These are phyloP conservation scores for Drosophila repletoides DNA, from an alignment of 1,140 invertebrate species.

Conservation along the genomic window DNA sequence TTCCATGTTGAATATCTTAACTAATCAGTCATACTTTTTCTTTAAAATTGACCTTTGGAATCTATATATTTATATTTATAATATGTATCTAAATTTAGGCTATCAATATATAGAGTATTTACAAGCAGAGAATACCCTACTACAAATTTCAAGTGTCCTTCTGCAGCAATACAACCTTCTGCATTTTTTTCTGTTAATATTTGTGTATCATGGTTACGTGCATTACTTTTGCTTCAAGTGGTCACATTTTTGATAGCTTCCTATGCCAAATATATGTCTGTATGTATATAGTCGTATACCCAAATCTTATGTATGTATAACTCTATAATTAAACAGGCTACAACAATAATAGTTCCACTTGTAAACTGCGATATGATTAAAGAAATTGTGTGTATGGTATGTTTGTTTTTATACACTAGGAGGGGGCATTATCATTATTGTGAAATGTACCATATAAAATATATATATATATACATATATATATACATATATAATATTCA, in stretches of 20 bases:
- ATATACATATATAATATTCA: too few species aligned
- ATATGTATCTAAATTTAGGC: too few species aligned
- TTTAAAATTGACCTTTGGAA: too few species aligned
- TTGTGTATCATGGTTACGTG: slow-evolving; percentile 25
- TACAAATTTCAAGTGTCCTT: too few species aligned
- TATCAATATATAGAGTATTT: too few species aligned
- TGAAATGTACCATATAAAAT: too few species aligned
- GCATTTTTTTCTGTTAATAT: not conserved
- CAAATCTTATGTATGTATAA: slow-evolving; percentile 16
- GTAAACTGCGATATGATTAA: slow-evolving; percentile 42
- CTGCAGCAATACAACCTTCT: too few species aligned
- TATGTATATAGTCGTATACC: not conserved
- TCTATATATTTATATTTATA: not conserved
- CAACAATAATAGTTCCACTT: slow-evolving; percentile 28
- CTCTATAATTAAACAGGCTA: slow-evolving; percentile 9
- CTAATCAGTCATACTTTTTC: slow-evolving; percentile 21
- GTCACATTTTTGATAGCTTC: slow-evolving; percentile 21
- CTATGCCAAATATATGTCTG: not conserved
- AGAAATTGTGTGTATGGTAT: slow-evolving; percentile 6
- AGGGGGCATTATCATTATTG: not conserved
- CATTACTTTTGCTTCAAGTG: slow-evolving; percentile 9
- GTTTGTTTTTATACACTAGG: slow-evolving; percentile 5
- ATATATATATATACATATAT: too few species aligned
- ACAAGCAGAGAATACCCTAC: too few species aligned
- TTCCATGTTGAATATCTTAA: not conserved